Percentiles rank a stretch among this genome's conserved stretches.
Evolutionary conservation across 2,113 vertebrate species (phyloP).

Genomic region (Apistogramma diplotaenia): DNA sequence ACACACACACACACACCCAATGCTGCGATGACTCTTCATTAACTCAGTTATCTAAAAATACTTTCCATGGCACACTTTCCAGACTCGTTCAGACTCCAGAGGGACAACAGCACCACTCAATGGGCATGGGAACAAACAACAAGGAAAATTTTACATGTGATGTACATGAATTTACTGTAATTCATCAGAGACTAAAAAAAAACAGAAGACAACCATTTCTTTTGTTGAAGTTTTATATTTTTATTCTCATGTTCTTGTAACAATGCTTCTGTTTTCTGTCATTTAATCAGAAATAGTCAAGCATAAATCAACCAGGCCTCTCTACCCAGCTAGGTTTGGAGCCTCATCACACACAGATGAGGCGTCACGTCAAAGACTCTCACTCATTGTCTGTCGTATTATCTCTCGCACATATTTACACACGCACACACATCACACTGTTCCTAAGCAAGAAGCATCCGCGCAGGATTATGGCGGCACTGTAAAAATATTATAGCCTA

Average conservation of each 20-base stretch:
- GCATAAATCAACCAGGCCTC: conserved; percentile 23
- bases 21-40: conserved; percentile 33
- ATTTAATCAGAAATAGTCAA: conserved; percentile 51
- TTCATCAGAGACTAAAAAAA: background rate
- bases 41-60: conserved; percentile 39
- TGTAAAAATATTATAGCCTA: conserved; percentile 49
- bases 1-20: background rate
- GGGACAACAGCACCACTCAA: conserved; percentile 54
- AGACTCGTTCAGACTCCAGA: conserved; percentile 14
- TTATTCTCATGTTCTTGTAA: conserved; percentile 64
- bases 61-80: conserved; percentile 22
- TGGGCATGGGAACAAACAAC: conserved; percentile 34
- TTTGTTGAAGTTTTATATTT: conserved; percentile 15
- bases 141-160: background rate
- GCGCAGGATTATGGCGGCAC: conserved; percentile 45
- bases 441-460: conserved; percentile 42
- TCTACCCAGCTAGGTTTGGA: conserved; percentile 44
- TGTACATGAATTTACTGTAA: background rate
- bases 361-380: conserved; percentile 55
- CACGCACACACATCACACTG: conserved; percentile 17
- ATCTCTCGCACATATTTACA: conserved; percentile 22
- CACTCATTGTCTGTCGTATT: conserved; percentile 16
- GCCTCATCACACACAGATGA: conserved; percentile 21
- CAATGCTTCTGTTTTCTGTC: conserved; percentile 36
- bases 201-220: background rate